Conservation (phyloP, 1,140 invertebrate genomes). For the Dermatophagoides farinae region DNA sequence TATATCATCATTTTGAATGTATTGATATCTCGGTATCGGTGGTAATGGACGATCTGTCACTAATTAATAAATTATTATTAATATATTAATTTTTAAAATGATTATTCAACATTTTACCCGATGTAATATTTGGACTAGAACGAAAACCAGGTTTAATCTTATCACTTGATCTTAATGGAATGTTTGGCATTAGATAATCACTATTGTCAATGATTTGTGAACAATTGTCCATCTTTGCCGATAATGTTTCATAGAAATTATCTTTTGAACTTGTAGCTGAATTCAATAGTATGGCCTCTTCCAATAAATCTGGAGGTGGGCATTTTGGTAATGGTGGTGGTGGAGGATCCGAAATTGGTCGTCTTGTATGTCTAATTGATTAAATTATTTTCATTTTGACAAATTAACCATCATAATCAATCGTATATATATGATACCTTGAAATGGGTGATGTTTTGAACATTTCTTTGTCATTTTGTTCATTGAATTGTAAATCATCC, state of each 20-base stretch:
- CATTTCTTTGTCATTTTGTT: no score
- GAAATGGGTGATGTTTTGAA: not conserved
- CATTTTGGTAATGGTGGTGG: conserved; percentile 13
- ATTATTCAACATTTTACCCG: no score
- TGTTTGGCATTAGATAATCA: not conserved
- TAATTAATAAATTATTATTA: not conserved
- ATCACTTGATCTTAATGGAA: not conserved
- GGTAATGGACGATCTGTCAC: conserved; percentile 3
- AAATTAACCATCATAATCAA: no score
- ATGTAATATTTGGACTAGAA: no score
- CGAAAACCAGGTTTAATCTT: no score
- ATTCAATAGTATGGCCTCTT: not conserved
- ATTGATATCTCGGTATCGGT: conserved; percentile 2
- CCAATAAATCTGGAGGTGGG: not conserved
- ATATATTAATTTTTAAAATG: no score
- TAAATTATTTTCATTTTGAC: not conserved
- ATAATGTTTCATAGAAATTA: not conserved
- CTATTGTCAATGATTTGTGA: not conserved
- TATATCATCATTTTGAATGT: not conserved
- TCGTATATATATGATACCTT: not conserved
- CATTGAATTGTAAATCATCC: no score
- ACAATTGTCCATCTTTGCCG: not conserved
- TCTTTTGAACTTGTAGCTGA: not conserved
- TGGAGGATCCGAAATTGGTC: conserved; percentile 15
- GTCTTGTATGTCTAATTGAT: not conserved